Evolutionary conservation across 2,113 vertebrate genomes (phyloP), one percentile per base, ranked within the genome.

Genomic region (Hymenochirus boettgeri): DNA sequence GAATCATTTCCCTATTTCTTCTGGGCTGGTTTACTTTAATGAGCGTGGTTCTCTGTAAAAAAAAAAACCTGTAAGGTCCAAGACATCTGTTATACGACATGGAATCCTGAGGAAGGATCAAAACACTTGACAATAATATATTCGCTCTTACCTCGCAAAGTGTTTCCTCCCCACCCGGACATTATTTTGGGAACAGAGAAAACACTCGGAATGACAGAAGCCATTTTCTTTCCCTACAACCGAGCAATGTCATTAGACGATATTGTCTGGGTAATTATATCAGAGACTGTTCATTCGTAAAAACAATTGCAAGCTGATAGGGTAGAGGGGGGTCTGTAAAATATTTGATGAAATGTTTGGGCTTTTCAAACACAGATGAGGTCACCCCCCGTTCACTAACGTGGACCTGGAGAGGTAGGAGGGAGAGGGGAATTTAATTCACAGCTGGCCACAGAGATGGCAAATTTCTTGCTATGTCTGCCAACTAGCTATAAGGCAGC

Each of bases 291-390:
- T 80, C 80, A 80, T 77, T 76, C 72, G 57, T 71, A 72, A 73
- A 80, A 77, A 75, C 75, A 80, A 82, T 70, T 71, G 71, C 59
- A 69, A 58, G 74, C 73, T 73, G 71, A 72, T 2, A 71, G 66
- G 70, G 72, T 66, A 3, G 26, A 2, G 26, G 54, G 64, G 46
- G 10, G 46, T 29, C n/a, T 31, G 17, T 46, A 75, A 65, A 53
- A 61, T 74, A 70, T 67, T 69, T 76, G 77, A 79, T 79, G 80
- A 77, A 77, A 82, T 70, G 0, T 69, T 79, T 75, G 69, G 71
- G 76, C 70, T 54, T 60, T 70, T 31, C 79, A 82, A 59, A 82
- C 79, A 75, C 77, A 77, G 81, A 82, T 80, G 77, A 83, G 80
- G 80, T 66, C 70, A 70, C 73, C 63, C 75, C 71, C n/a, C 72